Base-by-base conservation (phyloP, 2,888 invertebrate species). In the Timandra comae region DNA sequence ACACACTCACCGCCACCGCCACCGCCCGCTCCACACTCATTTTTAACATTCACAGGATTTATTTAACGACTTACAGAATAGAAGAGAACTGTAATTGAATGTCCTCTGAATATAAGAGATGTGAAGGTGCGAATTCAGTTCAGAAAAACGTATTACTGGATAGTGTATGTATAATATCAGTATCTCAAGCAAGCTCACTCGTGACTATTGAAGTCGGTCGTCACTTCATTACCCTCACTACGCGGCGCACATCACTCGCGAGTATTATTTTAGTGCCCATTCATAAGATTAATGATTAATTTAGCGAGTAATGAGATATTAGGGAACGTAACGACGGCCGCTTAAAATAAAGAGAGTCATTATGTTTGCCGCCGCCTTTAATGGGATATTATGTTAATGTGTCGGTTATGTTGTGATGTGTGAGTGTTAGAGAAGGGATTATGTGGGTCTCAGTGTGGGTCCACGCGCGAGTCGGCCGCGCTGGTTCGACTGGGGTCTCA, bases 401-500 rank as follows among this genome's bases (percentile, higher is more conserved):
- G 11, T 22, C 8, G 7, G 24, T 24, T 24, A 10, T 11, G 11
- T 24, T 24, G 11, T 24, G 11, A 24, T 24, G 11, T 24, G 9
- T 5, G 24, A 24, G 10, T 9, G 24, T 11, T 22, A 9, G 1
- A 22, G 11, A 6, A 24, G 10, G 24, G 16, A 11, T 24, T 24
- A 24, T 5, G 9, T 3, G 9, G 5, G 4, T n/a, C n/a, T 2
- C 4, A 3, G n/a, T n/a, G n/a, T 22, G 9, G n/a, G n/a, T n/a
- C n/a, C n/a, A 22, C 22, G 22, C 3, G 22, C 22, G 22, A 4
- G 7, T 7, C 4, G 8, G n/a, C n/a, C 9, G 22, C 8, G 22
- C 8, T n/a, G 11, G 24, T 7, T 3, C 11, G 11, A 4, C 22
- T 7, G n/a, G 22, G 35, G 25, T 32, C 29, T 33, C 27, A 41